Evolutionary conservation across 2,113 vertebrate genomes (phyloP), one percentile per base, ranked within the genome.

Genomic region (Coracopsis vasa): DNA sequence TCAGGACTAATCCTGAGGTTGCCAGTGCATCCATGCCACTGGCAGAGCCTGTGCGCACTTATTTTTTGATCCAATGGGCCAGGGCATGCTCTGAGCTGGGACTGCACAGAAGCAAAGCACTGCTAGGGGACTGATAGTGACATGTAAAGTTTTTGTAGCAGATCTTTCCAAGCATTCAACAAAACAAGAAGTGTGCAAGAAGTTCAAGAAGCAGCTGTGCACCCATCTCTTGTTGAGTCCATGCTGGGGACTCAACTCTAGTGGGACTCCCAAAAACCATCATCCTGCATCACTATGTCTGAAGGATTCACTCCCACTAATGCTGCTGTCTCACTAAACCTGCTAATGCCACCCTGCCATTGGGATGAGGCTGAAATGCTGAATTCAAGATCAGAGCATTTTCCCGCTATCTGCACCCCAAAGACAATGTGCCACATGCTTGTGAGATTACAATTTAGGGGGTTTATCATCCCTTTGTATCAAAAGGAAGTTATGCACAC

Each of bases 401-500:
- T 86, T 74, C 54, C 82, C 64, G 39, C 56, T 78, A 71, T 79
- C 75, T 90, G 82, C 31, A 71, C 80, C 90, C 27, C 86, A 86
- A 78, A 83, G 92, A 50, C 85, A 80, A 67, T 5, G 31, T 69
- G 80, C 89, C 96, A 94, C 79, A 61, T 70, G 77, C 83, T 58
- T 12, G 33, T 72, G 78, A 97, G 96, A 96, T 90, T 94, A 91
- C 72, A 44, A 74, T 67, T 91, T 75, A 89, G 91, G 88, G 84
- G 84, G 87, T n/a, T 87, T 94, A 92, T 97, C 91, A 45, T 79
- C 92, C 18, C n/a, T 75, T 87, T 75, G 28, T 70, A 92, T 96
- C 88, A 87, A 92, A 91, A 95, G 94, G 90, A 96, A 95, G 86
- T 94, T 92, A 80, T 53, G 83, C 80, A 94, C 91, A 80, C 77